phyloP scores from a whole-genome alignment of 2,113 vertebrate species.

The Hepsetus odoe region DNA sequence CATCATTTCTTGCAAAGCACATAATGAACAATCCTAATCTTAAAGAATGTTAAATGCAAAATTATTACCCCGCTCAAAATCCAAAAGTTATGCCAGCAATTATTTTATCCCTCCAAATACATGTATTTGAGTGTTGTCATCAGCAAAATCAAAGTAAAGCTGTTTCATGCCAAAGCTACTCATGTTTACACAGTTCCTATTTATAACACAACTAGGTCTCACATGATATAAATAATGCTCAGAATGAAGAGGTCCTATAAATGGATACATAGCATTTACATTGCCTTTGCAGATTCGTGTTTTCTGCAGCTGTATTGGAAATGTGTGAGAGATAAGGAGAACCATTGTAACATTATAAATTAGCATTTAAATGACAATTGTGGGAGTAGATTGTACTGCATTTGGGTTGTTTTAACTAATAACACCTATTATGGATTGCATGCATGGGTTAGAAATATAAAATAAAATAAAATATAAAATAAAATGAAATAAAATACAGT shows the following conservation, averaged over 20 bases:
- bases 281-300: background rate
- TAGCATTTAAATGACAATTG: background rate
- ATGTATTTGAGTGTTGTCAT: background rate
- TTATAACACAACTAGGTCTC: background rate
- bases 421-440: conserved; percentile 13
- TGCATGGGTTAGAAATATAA: background rate
- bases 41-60: background rate
- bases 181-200: background rate
- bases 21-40: background rate
- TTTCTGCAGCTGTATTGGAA: background rate
- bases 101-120: no score
- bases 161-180: background rate
- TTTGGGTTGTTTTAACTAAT: background rate
- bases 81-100: no score
- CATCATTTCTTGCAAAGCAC: background rate
- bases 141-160: background rate
- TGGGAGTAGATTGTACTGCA: background rate
- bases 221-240: background rate
- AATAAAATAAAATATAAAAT: background rate
- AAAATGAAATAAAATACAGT: no score
- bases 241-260: background rate
- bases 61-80: no score
- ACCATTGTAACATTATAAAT: background rate
- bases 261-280: background rate
- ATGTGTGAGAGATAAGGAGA: background rate